These are phyloP conservation scores for Aplysia californica DNA, from an alignment of 1,140 invertebrate species.

Conservation along the genomic window DNA sequence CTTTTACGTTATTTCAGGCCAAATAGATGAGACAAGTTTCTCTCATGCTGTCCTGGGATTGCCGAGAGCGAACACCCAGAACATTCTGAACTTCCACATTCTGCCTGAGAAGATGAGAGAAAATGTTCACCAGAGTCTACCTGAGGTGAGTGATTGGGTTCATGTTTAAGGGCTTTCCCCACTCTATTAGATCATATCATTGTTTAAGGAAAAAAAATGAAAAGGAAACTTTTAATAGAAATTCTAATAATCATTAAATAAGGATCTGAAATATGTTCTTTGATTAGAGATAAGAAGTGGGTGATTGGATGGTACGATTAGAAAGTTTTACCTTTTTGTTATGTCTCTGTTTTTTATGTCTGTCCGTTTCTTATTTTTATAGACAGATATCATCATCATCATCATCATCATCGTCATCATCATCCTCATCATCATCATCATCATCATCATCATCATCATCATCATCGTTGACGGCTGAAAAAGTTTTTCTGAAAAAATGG, in stretches of 20 bases:
- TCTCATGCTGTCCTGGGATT: constrained; percentile 40
- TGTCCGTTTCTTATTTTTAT: no score
- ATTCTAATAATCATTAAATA: no score
- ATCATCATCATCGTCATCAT: not conserved
- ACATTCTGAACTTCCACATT: constrained; percentile 51
- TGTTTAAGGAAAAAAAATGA: no score
- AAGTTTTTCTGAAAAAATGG: not conserved
- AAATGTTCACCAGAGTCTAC: constrained; percentile 50
- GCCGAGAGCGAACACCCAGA: constrained; percentile 31
- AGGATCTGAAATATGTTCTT: no score
- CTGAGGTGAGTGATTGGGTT: constrained; percentile 39
- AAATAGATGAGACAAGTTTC: constrained; percentile 45
- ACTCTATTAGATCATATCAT: not conserved
- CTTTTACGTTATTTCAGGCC: no score
- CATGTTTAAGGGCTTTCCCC: not conserved
- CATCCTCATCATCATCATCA: not conserved
- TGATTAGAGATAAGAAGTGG: no score
- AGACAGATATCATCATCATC: not conserved
- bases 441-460: not conserved
- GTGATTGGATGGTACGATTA: no score
- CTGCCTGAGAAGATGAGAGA: constrained; percentile 55
- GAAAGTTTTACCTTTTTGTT: no score
- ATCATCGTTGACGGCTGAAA: no score
- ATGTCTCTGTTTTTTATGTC: no score
- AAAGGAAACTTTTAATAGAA: no score